Base-by-base conservation (phyloP, 2,888 invertebrate species). In the Portevinia maculata region DNA sequence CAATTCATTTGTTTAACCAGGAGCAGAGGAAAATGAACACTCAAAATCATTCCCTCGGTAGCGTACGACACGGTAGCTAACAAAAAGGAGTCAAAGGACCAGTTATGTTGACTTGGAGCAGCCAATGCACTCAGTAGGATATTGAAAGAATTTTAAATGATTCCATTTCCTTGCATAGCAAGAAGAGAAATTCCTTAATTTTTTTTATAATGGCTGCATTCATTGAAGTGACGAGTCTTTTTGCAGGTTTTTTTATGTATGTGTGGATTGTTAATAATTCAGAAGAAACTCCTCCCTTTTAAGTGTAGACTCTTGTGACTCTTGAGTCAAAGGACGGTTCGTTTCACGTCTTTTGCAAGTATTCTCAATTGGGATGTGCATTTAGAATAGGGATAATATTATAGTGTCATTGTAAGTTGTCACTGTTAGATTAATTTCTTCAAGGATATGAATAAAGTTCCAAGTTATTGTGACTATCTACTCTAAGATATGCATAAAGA, bases 141-240 rank as follows among this genome's bases (percentile, higher is more conserved):
- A 81, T 75, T 81, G 79, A 81, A 64, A 53, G 69, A 64, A 81
- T 75, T 64, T 57, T 64, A 70, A 69, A 70, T 70, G 79, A 70
- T 75, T 70, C 52, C 41, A 59, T 50, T 24, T 9, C 34, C 34
- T 13, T 39, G 50, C 28, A n/a, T 19, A 39, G 15, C 1, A 24
- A 39, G 37, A 4, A 17, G 5, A 28, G 39, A 59, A 17, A n/a
- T 4, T 28, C 19, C 44, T 44, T 19, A 9, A 15, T 11, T 4
- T 21, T 13, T 13, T 7, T 24, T 28, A 5, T 24, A 11, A 28
- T 50, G 50, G 37, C 41, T 17, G 52, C 50, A 39, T 52, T n/a
- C 52, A 39, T 64, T 64, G 21, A 50, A 64, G 50, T 28, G 50
- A 64, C 15, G 50, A 39, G 55, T 62, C 46, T 48, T 32, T 46